Base-by-base conservation (phyloP, 2,797 vertebrate species). In the Amniataba percoides region DNA sequence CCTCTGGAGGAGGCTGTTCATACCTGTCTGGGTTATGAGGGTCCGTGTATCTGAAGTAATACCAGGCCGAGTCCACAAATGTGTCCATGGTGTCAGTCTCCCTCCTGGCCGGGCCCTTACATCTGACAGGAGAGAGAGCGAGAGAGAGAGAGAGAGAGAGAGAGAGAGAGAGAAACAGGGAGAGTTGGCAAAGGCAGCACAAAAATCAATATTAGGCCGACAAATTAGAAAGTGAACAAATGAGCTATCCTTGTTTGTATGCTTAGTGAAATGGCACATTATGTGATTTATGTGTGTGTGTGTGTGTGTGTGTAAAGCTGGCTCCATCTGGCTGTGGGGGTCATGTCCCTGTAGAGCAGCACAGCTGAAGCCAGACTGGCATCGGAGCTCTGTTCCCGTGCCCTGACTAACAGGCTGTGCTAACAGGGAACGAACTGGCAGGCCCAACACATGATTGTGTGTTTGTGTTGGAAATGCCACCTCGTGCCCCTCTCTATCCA, bases 51-150 rank as follows among this genome's bases (percentile, higher is more conserved):
- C 98, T 95, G 79, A 99, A 94, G 92, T 97, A 99, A 89, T 99
- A 99, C 98, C 98, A 99, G 8, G 98, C 94, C 0, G 98, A 99
- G 86, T 99, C 98, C 60, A 99, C 98, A 92, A 99, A 99, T 0
- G 98, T 99, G 73, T 99, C 98, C 98, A 99, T 99, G 57, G 98
- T 99, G 88, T 99, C 98, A 0, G 96, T 96, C 90, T 99, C 98
- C 82, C 98, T 96, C 61, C 71, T 94, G 12, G 98, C 97, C 23
- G 96, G 91, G 63, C 95, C 93, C 36, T 95, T 93, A 86, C 98
- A 99, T 91, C 98, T 99, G 86, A 87, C 42, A 77, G 27, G 46
- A 58, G 59, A 69, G 40, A 77, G 4, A 74, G 40, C 64, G 39
- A 81, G 5, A 75, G n/a, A 64, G 56, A 71, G 53, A 77, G 14